Evolutionary conservation across 2,797 vertebrate species (phyloP), one percentile per base, ranked within the genome.

Genomic region (Dipus sagitta): DNA sequence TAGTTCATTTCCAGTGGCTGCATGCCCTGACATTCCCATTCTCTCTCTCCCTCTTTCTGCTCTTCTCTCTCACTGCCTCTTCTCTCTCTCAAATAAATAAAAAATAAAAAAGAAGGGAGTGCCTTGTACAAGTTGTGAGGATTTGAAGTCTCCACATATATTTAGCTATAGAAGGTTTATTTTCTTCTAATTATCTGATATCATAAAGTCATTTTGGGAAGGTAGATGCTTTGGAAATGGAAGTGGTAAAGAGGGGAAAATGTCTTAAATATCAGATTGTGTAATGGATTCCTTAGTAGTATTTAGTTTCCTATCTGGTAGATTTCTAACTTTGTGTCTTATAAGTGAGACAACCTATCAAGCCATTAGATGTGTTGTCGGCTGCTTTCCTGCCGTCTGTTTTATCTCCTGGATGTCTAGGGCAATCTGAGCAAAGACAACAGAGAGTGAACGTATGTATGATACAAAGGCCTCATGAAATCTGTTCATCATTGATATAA

Each of bases 371-470:
- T 86, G 88, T 82, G 84, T 87, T 2, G 62, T 93, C 90, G 58
- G 54, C 60, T 60, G 77, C 78, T 68, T 95, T 86, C 76, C 65
- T 94, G 94, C 82, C 93, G 93, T 85, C 94, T 96, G 96, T 86
- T 96, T 96, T 92, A 95, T 95, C 94, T 96, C 95, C 70, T 92
- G 65, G 75, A 76, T 91, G 94, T 71, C 94, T 79, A 91, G 92
- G 89, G 89, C 26, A 92, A 86, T 96, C 65, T 52, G 60, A 86
- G 95, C 90, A 77, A 23, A 96, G 80, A 86, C 52, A 70, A 62
- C 81, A 91, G 96, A 96, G 80, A 95, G 86, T 30, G 77, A 93
- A 90, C 95, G 95, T 87, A 94, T 87, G 84, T 93, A 71, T 34
- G 9, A 68, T 77, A 76, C 94, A 93, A 93, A 96, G 95, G 47